Conservation (phyloP, 2,797 vertebrate genomes). For the Aphelocoma californica region DNA sequence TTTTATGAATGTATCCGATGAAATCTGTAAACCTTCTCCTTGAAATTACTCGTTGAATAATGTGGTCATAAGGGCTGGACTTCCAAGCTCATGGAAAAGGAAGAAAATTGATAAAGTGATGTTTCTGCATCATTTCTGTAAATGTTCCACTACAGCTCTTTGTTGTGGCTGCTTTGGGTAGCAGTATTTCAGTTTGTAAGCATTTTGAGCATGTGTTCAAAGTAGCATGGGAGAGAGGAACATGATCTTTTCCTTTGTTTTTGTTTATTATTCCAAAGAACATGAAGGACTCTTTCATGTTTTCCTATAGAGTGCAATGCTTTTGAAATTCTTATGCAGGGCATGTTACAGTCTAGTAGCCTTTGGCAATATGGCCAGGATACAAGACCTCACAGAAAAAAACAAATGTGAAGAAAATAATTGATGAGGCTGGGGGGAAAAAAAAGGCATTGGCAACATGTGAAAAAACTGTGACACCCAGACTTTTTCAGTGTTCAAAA, state of each 20-base stretch:
- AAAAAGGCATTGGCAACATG: neutral
- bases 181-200: neutral
- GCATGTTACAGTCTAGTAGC: neutral
- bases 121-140: neutral
- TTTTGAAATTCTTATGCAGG: slow-evolving; percentile 27
- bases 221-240: neutral
- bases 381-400: neutral
- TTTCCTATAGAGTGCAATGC: neutral
- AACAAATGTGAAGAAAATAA: neutral
- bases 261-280: slow-evolving; percentile 12
- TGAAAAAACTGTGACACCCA: neutral
- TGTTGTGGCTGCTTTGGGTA: slow-evolving; percentile 19
- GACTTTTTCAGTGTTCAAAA: neutral
- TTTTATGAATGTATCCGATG: neutral
- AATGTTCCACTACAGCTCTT: neutral
- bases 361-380: neutral
- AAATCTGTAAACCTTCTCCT: neutral
- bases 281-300: slow-evolving; percentile 22
- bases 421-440: neutral
- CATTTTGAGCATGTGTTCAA: slow-evolving; percentile 14
- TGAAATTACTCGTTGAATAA: neutral
- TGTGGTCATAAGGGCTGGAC: neutral
- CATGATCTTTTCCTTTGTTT: slow-evolving; percentile 2
- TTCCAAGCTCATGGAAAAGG: neutral
- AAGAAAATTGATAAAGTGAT: neutral